These are phyloP conservation scores for Apodemia arnacis DNA, from an alignment of 2,888 invertebrate species.

Conservation along the genomic window DNA sequence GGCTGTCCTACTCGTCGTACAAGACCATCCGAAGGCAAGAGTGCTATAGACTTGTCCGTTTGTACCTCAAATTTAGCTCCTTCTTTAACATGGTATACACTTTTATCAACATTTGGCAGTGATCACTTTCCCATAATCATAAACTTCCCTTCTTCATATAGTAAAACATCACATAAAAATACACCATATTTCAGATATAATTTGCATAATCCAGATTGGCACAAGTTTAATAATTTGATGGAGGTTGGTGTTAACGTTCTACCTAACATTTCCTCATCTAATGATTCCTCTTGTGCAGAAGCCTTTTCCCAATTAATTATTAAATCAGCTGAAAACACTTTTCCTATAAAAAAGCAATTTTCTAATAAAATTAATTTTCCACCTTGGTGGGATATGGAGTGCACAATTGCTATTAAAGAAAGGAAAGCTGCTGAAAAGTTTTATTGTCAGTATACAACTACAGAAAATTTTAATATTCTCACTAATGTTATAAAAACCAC, in stretches of 20 bases:
- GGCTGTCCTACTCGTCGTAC: not conserved
- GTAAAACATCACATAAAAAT: not conserved
- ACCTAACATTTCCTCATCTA: not conserved
- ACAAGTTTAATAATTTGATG: not conserved
- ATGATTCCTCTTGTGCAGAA: constrained; percentile 1
- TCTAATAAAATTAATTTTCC: not conserved
- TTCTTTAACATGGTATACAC: not conserved
- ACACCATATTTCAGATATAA: not conserved
- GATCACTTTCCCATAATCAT: not conserved
- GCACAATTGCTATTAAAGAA: not conserved
- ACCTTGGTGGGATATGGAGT: constrained; percentile 14
- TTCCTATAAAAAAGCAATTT: not conserved
- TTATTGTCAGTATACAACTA: constrained; percentile 7
- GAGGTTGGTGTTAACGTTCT: not conserved
- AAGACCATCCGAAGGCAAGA: not conserved
- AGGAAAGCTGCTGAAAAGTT: not conserved
- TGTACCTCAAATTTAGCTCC: not conserved
- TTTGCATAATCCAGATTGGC: not conserved
- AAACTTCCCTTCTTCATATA: not conserved
- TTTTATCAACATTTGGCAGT: not conserved
- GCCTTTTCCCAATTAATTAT: constrained; percentile 13
- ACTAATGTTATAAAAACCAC: not conserved
- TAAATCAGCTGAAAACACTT: constrained; percentile 1
- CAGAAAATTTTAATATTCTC: not conserved
- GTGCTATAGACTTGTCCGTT: not conserved